Conservation (phyloP, 1,140 invertebrate genomes). For the Arion vulgaris region DNA sequence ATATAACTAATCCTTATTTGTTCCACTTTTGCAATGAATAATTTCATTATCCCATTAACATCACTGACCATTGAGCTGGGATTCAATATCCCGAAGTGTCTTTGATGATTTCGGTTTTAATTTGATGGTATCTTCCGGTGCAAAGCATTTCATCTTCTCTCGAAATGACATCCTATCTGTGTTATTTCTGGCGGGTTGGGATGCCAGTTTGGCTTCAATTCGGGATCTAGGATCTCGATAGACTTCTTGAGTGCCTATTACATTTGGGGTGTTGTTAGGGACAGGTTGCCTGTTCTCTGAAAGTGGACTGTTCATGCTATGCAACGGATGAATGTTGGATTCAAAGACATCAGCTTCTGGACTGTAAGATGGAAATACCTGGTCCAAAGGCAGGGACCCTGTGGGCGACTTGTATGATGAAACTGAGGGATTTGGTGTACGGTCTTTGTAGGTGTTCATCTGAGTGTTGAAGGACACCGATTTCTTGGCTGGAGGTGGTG, state of each 20-base stretch:
- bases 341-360: conserved; percentile 41
- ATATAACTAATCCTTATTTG: too few species aligned
- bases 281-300: conserved; percentile 35
- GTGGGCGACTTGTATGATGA: conserved; percentile 41
- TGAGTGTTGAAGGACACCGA: conserved; percentile 70
- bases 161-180: conserved; percentile 70
- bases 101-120: conserved; percentile 69
- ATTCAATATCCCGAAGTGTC: conserved; percentile 66
- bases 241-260: conserved; percentile 73
- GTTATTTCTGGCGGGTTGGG: conserved; percentile 34
- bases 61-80: conserved; percentile 51
- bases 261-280: conserved; percentile 62
- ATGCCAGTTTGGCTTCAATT: conserved; percentile 68
- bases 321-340: conserved; percentile 31
- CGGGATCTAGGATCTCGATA: conserved; percentile 73
- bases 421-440: conserved; percentile 45
- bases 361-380: conserved; percentile 30
- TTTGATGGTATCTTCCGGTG: conserved; percentile 70
- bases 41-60: too few species aligned
- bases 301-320: neutral
- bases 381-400: conserved; percentile 45
- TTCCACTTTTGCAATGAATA: too few species aligned
- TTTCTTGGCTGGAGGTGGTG: conserved; percentile 58
- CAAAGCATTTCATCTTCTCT: conserved; percentile 75
- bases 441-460: conserved; percentile 57